Percentiles rank a stretch among this genome's conserved stretches.
Conservation (phyloP, 2,888 invertebrate genomes). For the Fabriciana adippe region DNA sequence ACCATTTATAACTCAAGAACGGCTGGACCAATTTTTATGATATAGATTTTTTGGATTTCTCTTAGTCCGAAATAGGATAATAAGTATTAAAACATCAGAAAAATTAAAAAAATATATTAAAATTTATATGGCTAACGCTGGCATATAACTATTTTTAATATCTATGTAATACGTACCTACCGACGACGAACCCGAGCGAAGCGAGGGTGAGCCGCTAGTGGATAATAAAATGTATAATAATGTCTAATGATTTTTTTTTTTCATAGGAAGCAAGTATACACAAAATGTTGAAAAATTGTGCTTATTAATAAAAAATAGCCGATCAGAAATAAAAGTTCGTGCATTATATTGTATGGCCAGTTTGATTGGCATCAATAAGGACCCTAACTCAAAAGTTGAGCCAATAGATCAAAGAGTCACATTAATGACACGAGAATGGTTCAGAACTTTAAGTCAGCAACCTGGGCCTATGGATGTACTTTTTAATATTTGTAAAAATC, state of each 20-base stretch:
- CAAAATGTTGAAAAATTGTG: conserved; percentile 83
- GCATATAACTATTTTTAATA: too few relatives aligned
- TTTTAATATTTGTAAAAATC: conserved; percentile 86
- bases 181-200: too few relatives aligned
- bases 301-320: conserved; percentile 81
- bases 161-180: too few relatives aligned
- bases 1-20: too few relatives aligned
- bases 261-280: conserved; percentile 63
- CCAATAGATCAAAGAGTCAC: conserved; percentile 72
- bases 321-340: conserved; percentile 86
- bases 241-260: conserved; percentile 33
- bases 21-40: too few relatives aligned
- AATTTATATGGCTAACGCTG: too few relatives aligned
- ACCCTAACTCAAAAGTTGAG: conserved; percentile 60
- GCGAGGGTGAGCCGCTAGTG: too few relatives aligned
- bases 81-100: too few relatives aligned
- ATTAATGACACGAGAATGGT: conserved; percentile 79
- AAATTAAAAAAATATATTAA: too few relatives aligned
- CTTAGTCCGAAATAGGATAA: too few relatives aligned
- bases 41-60: too few relatives aligned
- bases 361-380: conserved; percentile 78
- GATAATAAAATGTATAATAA: too few relatives aligned
- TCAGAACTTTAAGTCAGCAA: conserved; percentile 62
- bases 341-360: conserved; percentile 85
- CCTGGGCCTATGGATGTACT: conserved; percentile 83